Conservation (phyloP, 2,797 vertebrate species). For the Halcyon leucocephala region DNA sequence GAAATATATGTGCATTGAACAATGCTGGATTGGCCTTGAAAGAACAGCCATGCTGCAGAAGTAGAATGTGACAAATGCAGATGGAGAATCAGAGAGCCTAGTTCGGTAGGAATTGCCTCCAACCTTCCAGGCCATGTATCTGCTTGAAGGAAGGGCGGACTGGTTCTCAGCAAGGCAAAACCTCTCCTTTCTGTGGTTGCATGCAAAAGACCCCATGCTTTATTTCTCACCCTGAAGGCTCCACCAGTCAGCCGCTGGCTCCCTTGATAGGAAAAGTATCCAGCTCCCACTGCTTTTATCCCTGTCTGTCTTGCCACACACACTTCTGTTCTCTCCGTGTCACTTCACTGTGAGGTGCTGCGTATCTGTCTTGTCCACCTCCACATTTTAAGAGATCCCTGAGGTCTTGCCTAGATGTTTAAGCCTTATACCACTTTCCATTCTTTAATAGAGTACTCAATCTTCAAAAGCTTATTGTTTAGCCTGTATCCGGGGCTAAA, state of each 20-base stretch:
- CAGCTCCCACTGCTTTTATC: neutral
- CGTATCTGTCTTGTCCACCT: neutral
- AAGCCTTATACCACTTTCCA: neutral
- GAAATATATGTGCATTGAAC: neutral
- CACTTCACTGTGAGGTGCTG: neutral
- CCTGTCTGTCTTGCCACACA: neutral
- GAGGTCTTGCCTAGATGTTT: neutral
- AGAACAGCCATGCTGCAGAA: neutral
- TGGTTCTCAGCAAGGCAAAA: neutral
- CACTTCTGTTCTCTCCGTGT: neutral
- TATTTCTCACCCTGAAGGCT: neutral
- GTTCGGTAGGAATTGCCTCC: neutral
- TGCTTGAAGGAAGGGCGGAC: neutral
- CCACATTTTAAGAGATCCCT: neutral
- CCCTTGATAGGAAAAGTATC: neutral
- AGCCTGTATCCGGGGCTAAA: neutral
- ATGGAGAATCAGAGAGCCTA: neutral
- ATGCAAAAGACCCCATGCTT: rapidly evolving
- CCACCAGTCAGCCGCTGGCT: neutral
- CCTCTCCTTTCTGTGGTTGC: neutral
- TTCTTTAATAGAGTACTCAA: neutral
- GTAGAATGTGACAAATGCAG: neutral
- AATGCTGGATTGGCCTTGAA: neutral
- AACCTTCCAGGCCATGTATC: neutral
- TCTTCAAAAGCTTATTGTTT: neutral